Conservation (phyloP, 1,140 invertebrate species). For the Heliconius himera region DNA sequence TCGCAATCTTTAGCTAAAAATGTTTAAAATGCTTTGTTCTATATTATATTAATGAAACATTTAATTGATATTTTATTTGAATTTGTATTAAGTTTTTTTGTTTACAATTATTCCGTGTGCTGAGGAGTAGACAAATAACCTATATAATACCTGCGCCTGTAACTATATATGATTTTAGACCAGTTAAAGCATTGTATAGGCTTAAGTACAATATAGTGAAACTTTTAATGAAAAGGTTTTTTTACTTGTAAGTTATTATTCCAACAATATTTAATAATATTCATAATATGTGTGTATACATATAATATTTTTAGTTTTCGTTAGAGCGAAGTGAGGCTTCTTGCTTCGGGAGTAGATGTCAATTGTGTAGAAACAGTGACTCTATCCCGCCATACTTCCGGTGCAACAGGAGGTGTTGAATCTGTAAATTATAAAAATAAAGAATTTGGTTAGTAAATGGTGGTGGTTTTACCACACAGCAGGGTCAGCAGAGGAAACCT, state of each 20-base stretch:
- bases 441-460: background rate
- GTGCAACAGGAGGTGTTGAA: background rate
- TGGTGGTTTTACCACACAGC: background rate
- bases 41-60: background rate
- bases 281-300: background rate
- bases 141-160: too few species aligned
- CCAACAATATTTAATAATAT: background rate
- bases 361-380: constrained; percentile 14
- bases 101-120: background rate
- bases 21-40: constrained; percentile 34
- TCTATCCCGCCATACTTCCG: constrained; percentile 27
- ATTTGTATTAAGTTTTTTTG: background rate
- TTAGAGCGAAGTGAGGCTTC: constrained; percentile 18
- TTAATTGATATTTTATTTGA: background rate
- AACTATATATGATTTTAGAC: too few species aligned
- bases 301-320: background rate
- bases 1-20: constrained; percentile 86
- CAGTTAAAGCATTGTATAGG: too few species aligned
- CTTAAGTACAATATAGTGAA: too few species aligned
- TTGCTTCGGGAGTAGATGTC: constrained; percentile 23
- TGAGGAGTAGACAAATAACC: too few species aligned
- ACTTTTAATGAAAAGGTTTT: too few species aligned
- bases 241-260: background rate
- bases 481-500: background rate
- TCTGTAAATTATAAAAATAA: background rate